These are phyloP conservation scores for Psittacula cyanocephala DNA, from an alignment of 2,113 vertebrate genomes.

Conservation along the genomic window DNA sequence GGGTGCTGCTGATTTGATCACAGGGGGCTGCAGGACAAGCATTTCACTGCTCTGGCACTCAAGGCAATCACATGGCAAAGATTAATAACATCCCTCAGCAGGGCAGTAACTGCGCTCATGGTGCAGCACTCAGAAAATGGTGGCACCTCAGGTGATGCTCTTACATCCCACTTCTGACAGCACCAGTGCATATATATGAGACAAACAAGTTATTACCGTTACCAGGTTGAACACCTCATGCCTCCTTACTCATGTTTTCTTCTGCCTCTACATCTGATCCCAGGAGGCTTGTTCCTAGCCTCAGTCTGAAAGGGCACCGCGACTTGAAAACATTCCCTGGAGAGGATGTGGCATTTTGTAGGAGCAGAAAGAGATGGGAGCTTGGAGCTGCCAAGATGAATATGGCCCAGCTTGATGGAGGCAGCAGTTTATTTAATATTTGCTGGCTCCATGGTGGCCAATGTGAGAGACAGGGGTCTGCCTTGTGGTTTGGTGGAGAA, in stretches of 20 bases:
- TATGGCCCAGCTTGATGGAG: not conserved
- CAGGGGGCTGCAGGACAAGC: not conserved
- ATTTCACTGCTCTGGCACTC: not conserved
- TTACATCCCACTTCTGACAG: not conserved
- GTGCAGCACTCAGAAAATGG: not conserved
- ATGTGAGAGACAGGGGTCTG: not conserved
- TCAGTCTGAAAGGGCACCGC: not conserved
- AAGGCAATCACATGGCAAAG: not conserved
- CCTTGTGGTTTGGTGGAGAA: not conserved
- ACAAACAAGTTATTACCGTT: not conserved
- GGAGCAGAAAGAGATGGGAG: not conserved
- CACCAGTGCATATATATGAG: not conserved
- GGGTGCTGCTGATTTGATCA: not conserved
- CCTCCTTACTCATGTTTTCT: not conserved
- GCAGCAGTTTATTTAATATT: not conserved
- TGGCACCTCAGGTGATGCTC: not conserved
- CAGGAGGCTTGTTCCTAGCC: not conserved
- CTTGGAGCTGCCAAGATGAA: not conserved
- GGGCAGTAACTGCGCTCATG: not conserved
- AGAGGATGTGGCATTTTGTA: not conserved
- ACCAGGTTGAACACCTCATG: not conserved
- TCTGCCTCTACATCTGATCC: not conserved
- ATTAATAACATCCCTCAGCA: not conserved
- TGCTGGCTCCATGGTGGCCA: not conserved
- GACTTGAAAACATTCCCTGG: not conserved